Percentiles rank a stretch among this genome's conserved stretches.
phyloP scores from a whole-genome alignment of 2,113 vertebrate genomes.

The Epinephelus moara region DNA sequence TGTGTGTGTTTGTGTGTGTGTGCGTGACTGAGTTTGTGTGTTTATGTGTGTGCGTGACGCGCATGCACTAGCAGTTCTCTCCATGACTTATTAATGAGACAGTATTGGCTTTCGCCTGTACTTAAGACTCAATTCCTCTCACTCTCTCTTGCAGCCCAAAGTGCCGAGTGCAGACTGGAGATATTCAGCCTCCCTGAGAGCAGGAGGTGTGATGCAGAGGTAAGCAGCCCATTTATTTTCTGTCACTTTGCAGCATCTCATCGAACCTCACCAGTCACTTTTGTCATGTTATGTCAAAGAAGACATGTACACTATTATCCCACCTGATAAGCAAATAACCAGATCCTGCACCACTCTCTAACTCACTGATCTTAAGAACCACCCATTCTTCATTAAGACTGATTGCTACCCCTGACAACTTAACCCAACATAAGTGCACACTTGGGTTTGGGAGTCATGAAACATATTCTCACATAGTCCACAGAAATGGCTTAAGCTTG shows the following conservation, averaged over 20 bases:
- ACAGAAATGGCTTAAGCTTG: background rate
- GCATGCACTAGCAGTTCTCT: slow-evolving; percentile 31
- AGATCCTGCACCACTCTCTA: slow-evolving; percentile 2
- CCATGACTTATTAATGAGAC: slow-evolving; percentile 77
- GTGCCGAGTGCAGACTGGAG: slow-evolving; percentile 94
- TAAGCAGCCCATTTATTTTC: slow-evolving; percentile 71
- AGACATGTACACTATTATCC: background rate
- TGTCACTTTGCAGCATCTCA: slow-evolving; percentile 3
- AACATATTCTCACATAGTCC: background rate
- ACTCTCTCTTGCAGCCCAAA: slow-evolving; percentile 92
- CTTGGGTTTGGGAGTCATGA: background rate
- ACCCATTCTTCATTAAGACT: background rate
- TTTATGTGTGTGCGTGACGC: slow-evolving; percentile 31
- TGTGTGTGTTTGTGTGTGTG: slow-evolving; percentile 20
- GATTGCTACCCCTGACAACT: background rate
- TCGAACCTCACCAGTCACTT: slow-evolving; percentile 1
- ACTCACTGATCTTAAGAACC: slow-evolving; percentile 1
- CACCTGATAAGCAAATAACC: background rate
- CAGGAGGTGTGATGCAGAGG: slow-evolving; percentile 95
- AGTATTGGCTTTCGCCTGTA: slow-evolving; percentile 70
- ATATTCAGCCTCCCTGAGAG: slow-evolving; percentile 97
- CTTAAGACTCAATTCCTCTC: slow-evolving; percentile 80
- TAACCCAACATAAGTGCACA: background rate
- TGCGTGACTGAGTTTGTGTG: slow-evolving; percentile 27
- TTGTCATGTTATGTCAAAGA: slow-evolving; percentile 12